Evolutionary conservation across 1,140 invertebrate genomes (phyloP).

Genomic region (Macrocentrus cingulum): DNA sequence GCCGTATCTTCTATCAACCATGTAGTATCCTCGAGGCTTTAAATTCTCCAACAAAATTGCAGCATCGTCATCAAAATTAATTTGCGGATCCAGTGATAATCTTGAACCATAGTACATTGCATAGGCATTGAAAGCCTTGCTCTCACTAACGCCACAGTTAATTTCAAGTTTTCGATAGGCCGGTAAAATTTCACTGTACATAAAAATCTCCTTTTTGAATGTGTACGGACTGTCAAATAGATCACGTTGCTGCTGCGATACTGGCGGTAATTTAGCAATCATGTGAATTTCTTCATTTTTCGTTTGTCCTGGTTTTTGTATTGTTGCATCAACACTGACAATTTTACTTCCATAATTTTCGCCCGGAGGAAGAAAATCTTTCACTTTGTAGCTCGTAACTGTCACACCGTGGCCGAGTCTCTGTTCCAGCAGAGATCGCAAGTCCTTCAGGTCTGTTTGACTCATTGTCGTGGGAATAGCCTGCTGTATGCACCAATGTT

Average conservation of each 20-base stretch:
- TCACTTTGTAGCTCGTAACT: slow-evolving; percentile 32
- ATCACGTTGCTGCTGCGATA: slow-evolving; percentile 41
- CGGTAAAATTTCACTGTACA: slow-evolving; percentile 46
- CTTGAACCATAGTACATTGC: slow-evolving; percentile 62
- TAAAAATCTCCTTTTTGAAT: slow-evolving; percentile 51
- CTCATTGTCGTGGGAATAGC: not conserved
- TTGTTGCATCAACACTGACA: slow-evolving; percentile 47
- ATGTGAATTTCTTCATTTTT: slow-evolving; percentile 40
- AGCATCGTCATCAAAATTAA: slow-evolving; percentile 60
- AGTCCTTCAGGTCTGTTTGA: not conserved
- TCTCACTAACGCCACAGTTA: slow-evolving; percentile 49
- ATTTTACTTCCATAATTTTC: slow-evolving; percentile 67
- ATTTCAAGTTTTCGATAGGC: slow-evolving; percentile 39
- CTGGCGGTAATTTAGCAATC: slow-evolving; percentile 56
- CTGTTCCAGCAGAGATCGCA: not conserved
- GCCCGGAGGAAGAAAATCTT: slow-evolving; percentile 51
- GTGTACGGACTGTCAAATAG: slow-evolving; percentile 51
- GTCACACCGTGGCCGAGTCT: not conserved
- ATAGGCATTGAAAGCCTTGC: slow-evolving; percentile 52
- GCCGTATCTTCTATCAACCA: slow-evolving; percentile 53
- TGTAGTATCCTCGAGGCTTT: slow-evolving; percentile 56
- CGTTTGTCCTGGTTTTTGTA: slow-evolving; percentile 31
- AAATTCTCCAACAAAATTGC: slow-evolving; percentile 64
- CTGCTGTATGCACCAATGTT: not conserved
- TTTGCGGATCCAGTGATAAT: slow-evolving; percentile 48